A percentile compares a stretch with the other conserved stretches of the same genome.
These are phyloP conservation scores for Dissostichus mawsoni DNA, from an alignment of 2,113 vertebrate species.

Conservation along the genomic window DNA sequence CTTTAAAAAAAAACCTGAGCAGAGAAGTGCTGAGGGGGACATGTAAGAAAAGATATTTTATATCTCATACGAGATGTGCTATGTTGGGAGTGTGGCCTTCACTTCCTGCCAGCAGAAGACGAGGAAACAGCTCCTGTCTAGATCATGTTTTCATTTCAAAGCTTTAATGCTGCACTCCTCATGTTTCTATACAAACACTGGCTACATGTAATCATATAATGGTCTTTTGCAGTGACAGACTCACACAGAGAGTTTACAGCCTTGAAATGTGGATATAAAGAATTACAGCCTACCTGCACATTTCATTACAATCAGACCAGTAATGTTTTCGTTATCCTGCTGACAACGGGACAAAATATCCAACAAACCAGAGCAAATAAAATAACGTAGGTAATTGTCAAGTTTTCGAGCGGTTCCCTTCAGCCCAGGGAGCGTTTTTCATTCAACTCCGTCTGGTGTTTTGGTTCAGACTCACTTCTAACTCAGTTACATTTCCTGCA, in stretches of 20 bases:
- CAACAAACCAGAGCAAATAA: too few relatives aligned
- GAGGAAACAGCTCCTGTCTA: neutral
- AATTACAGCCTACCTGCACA: too few relatives aligned
- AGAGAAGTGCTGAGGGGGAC: conserved; percentile 1
- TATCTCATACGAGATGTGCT: conserved; percentile 5
- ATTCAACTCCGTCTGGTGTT: neutral
- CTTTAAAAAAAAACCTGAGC: conserved; percentile 18
- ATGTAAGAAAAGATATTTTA: conserved; percentile 13
- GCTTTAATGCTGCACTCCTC: neutral
- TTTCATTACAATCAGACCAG: too few relatives aligned
- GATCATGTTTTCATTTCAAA: neutral
- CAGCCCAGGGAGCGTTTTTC: too few relatives aligned
- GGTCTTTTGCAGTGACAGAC: neutral
- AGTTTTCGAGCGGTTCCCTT: too few relatives aligned
- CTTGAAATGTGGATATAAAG: too few relatives aligned
- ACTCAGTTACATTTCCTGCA: too few relatives aligned
- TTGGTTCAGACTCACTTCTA: neutral
- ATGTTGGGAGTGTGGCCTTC: neutral
- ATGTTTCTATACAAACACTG: neutral
- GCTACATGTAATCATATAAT: neutral
- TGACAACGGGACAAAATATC: too few relatives aligned
- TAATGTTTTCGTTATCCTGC: too few relatives aligned
- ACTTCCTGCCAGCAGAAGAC: neutral
- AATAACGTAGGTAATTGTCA: too few relatives aligned
- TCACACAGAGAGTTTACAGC: too few relatives aligned